phyloP scores from a whole-genome alignment of 37 sponge, comb jelly and placozoan genomes.

The Ephydatia muelleri region DNA sequence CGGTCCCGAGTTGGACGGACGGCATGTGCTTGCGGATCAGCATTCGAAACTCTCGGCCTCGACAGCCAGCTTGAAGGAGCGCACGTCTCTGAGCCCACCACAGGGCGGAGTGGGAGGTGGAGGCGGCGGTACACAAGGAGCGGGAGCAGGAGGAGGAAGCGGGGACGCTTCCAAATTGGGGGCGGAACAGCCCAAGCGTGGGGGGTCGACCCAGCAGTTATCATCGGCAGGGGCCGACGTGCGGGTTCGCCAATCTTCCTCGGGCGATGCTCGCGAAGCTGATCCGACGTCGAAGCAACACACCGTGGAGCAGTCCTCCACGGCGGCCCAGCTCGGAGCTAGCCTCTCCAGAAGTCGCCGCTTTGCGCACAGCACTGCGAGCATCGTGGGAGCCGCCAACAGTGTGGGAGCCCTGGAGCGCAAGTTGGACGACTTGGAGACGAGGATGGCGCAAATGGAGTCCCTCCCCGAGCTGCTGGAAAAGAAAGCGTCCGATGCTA shows the following conservation, averaged over 20 bases:
- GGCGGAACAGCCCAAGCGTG: conserved; percentile 3
- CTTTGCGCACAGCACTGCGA: conserved; percentile 10
- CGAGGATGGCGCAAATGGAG: conserved; percentile 65
- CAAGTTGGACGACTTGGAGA: conserved; percentile 65
- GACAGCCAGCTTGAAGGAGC: not conserved
- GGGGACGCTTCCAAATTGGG: conserved; percentile 2
- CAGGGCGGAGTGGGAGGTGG: not conserved
- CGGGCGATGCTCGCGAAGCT: not conserved
- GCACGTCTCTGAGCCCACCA: not conserved
- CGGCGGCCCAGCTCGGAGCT: not conserved
- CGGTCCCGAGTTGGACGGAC: not conserved
- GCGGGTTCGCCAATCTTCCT: not conserved
- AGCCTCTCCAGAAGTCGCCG: conserved; percentile 12
- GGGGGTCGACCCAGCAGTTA: not conserved
- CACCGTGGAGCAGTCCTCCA: not conserved
- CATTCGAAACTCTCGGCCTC: not conserved
- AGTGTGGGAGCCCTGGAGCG: conserved; percentile 69
- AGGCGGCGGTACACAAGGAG: no score
- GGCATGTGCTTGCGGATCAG: not conserved
- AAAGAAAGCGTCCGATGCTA: conserved; percentile 48
- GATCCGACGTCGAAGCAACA: not conserved
- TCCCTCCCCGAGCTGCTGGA: conserved; percentile 70
- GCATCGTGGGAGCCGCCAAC: conserved; percentile 65
- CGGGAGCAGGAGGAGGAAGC: not conserved
- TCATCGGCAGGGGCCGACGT: not conserved